Conservation (phyloP, 53 echinoderm and acorn worm genomes). For the Actinopyga echinites region DNA sequence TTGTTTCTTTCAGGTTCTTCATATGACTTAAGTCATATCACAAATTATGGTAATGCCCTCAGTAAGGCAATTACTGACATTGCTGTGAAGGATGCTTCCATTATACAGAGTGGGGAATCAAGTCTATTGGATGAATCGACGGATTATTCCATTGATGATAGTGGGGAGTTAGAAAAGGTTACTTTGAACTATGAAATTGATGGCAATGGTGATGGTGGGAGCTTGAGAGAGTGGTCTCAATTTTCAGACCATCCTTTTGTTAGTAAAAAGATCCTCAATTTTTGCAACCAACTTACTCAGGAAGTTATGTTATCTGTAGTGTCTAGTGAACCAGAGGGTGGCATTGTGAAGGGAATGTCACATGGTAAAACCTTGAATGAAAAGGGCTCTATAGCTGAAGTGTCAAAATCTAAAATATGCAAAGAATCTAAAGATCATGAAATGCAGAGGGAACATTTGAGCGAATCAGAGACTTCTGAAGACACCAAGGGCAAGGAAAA, state of each 20-base stretch:
- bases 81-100: slow-evolving; percentile 74
- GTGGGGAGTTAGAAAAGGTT: neutral
- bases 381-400: too few species aligned
- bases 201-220: slow-evolving; percentile 19
- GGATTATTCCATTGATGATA: neutral
- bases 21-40: slow-evolving; percentile 46
- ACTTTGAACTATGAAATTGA: slow-evolving; percentile 1
- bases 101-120: slow-evolving; percentile 15
- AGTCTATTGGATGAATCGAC: neutral
- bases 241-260: neutral
- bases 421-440: too few species aligned
- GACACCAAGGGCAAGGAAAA: too few species aligned
- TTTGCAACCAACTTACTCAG: slow-evolving; percentile 16
- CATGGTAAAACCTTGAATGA: too few species aligned
- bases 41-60: slow-evolving; percentile 79
- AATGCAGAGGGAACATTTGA: too few species aligned
- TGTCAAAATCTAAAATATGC: too few species aligned
- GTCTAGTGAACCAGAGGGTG: neutral
- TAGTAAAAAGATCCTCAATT: neutral
- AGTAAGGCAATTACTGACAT: slow-evolving; percentile 91
- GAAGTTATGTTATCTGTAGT: slow-evolving; percentile 12
- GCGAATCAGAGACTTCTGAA: too few species aligned
- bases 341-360: neutral
- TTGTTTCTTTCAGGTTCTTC: neutral
- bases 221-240: neutral